Evolutionary conservation across 1,140 invertebrate species (phyloP).

Genomic region (Physella acuta): DNA sequence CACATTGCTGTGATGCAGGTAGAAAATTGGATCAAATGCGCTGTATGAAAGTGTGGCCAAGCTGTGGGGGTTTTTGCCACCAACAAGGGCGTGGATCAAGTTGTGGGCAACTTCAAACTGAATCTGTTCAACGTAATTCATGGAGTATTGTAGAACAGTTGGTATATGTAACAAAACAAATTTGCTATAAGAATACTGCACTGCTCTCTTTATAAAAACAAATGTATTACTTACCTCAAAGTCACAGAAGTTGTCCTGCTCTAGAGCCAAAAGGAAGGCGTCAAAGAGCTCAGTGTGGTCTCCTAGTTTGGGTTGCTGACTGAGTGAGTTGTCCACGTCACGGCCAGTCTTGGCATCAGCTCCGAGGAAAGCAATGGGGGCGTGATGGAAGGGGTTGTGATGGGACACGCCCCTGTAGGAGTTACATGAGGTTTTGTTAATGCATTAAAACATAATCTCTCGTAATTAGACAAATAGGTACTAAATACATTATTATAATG

Average conservation of each 20-base stretch:
- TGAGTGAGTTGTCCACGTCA: conserved; percentile 15
- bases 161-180: no score
- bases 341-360: conserved; percentile 4
- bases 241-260: conserved; percentile 36
- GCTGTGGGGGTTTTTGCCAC: conserved; percentile 24
- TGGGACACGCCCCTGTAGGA: not conserved
- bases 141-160: no score
- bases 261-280: conserved; percentile 32
- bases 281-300: conserved; percentile 33
- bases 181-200: no score
- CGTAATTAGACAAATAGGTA: not conserved
- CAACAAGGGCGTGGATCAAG: conserved; percentile 27
- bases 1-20: conserved; percentile 28
- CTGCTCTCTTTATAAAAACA: no score
- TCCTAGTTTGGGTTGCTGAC: conserved; percentile 22
- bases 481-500: not conserved
- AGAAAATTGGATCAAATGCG: conserved; percentile 33
- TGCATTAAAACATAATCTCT: not conserved
- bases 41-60: conserved; percentile 33
- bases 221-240: conserved; percentile 27
- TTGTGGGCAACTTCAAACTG: conserved; percentile 35
- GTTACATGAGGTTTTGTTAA: no score
- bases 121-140: no score
- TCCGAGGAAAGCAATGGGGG: conserved; percentile 25
- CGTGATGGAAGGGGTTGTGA: conserved; percentile 34